A percentile compares a stretch with the other conserved stretches of the same genome.
phyloP scores from a whole-genome alignment of 1,140 invertebrate species.

The Sarcophaga peregrina region DNA sequence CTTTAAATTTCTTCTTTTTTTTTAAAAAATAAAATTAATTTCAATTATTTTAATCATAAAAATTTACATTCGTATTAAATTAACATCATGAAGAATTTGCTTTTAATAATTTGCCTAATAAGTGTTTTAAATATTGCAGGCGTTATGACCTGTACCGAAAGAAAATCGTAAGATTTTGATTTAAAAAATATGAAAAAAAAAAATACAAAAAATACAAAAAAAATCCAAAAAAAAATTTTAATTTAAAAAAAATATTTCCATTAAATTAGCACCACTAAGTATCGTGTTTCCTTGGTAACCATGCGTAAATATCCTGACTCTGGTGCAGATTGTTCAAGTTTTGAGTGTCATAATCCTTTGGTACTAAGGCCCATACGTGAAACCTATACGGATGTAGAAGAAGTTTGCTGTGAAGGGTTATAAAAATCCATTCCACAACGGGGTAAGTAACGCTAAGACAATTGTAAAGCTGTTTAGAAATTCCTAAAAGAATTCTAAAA shows the following conservation, averaged over 20 bases:
- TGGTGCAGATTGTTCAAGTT: slow-evolving; percentile 49
- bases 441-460: no score
- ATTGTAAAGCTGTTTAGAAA: no score
- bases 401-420: slow-evolving; percentile 59
- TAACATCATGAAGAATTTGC: not conserved
- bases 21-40: not conserved
- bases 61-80: no score
- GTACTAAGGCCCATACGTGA: slow-evolving; percentile 54
- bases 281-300: slow-evolving; percentile 54
- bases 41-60: not conserved
- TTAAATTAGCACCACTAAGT: slow-evolving; percentile 51
- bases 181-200: not conserved
- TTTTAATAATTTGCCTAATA: slow-evolving; percentile 9
- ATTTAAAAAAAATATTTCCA: not conserved
- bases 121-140: not conserved
- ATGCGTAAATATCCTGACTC: slow-evolving; percentile 56
- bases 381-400: slow-evolving; percentile 53
- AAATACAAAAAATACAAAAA: not conserved
- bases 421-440: slow-evolving; percentile 45
- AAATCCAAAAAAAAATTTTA: not conserved
- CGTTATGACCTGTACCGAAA: slow-evolving; percentile 51
- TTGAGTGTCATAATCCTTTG: slow-evolving; percentile 52
- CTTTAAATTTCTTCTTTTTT: not conserved
- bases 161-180: slow-evolving; percentile 52
- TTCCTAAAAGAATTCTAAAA: not conserved